A percentile compares a stretch with the other conserved stretches of the same genome.
Conservation (phyloP, 2,797 vertebrate species). For the Diplodus puntazzo region DNA sequence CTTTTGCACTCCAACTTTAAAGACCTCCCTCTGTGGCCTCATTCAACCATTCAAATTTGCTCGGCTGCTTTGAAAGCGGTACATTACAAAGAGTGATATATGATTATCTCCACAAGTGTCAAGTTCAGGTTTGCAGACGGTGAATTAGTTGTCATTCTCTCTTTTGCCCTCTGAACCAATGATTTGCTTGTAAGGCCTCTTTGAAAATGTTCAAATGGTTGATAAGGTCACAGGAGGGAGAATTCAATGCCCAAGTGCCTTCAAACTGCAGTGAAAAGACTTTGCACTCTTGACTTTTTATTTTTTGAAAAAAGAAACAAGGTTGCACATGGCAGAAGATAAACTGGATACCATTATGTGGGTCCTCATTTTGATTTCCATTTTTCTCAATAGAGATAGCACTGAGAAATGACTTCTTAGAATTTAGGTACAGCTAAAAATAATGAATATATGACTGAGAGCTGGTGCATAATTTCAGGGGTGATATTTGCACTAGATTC, state of each 20-base stretch:
- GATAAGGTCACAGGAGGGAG: slow-evolving; percentile 22
- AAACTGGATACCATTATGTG: background rate
- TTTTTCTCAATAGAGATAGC: background rate
- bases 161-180: slow-evolving; percentile 36
- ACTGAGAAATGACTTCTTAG: slow-evolving; percentile 5
- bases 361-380: background rate
- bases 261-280: background rate
- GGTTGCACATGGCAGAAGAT: background rate
- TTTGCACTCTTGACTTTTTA: slow-evolving; percentile 12
- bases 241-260: slow-evolving; percentile 6
- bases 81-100: slow-evolving; percentile 47
- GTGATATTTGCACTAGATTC: background rate
- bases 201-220: slow-evolving; percentile 26
- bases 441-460: background rate
- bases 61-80: slow-evolving; percentile 52
- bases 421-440: slow-evolving; percentile 6
- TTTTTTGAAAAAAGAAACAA: slow-evolving; percentile 12
- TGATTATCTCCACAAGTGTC: slow-evolving; percentile 52
- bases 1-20: slow-evolving; percentile 48
- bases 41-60: slow-evolving; percentile 55
- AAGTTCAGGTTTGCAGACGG: slow-evolving; percentile 32
- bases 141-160: slow-evolving; percentile 45
- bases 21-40: slow-evolving; percentile 56
- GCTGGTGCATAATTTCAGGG: background rate
- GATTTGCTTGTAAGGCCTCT: slow-evolving; percentile 17